Conservation (phyloP, 2,797 vertebrate genomes). For the Anguilla pacifica region DNA sequence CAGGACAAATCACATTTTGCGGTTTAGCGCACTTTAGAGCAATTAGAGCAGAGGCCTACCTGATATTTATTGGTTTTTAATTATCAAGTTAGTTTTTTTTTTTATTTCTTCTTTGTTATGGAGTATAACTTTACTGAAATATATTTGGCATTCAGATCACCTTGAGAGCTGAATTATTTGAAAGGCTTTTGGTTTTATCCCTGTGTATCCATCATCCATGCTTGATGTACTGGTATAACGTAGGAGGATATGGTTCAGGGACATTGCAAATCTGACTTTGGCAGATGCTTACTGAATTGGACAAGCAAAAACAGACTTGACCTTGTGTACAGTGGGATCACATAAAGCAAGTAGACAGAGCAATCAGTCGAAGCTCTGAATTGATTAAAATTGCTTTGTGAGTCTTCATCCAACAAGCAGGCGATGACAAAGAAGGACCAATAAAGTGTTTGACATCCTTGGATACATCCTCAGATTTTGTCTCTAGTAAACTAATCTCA, state of each 20-base stretch:
- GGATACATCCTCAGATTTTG: not conserved
- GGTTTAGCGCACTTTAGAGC: too few species aligned
- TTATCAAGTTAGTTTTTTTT: not conserved
- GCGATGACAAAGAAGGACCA: constrained; percentile 17
- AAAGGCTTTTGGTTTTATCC: constrained; percentile 43
- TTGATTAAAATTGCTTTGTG: constrained; percentile 27
- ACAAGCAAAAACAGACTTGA: constrained; percentile 56
- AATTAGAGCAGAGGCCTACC: too few species aligned
- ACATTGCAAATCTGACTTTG: constrained; percentile 51
- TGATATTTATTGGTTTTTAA: not conserved
- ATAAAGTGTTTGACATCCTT: constrained; percentile 12
- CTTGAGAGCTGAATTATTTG: constrained; percentile 43
- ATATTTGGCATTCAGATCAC: constrained; percentile 28
- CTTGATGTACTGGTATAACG: constrained; percentile 38
- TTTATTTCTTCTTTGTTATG: not conserved
- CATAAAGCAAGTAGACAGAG: constrained; percentile 36
- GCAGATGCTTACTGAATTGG: constrained; percentile 60
- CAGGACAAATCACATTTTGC: too few species aligned
- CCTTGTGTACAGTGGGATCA: constrained; percentile 39
- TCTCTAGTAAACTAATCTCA: not conserved
- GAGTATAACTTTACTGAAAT: not conserved
- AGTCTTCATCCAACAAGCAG: constrained; percentile 23
- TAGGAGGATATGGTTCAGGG: constrained; percentile 52
- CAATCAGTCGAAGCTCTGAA: constrained; percentile 33
- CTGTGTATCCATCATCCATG: constrained; percentile 35